Base-by-base conservation (phyloP, 2,888 invertebrate species). In the Gymnocheta viridis region DNA sequence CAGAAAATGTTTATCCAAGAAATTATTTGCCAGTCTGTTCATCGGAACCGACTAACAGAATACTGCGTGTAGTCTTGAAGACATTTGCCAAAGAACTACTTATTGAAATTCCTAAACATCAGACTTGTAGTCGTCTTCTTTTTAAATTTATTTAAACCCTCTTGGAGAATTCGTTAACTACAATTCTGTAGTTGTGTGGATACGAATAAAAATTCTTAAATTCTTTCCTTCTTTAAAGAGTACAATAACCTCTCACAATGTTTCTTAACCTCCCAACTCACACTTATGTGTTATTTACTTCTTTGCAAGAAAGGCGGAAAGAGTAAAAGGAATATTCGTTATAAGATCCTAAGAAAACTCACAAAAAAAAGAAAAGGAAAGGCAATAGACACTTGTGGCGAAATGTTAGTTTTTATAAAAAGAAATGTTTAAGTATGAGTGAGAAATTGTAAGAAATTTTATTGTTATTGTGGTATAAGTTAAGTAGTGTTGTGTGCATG, bases 71-170 rank as follows among this genome's bases (percentile, higher is more conserved):
- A 12, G 9, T 49, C 72, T 51, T 51, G 17, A 81, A 85, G 85
- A 78, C 80, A 78, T 82, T 73, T 70, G 56, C 27, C 35, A 17
- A 27, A 17, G 54, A 85, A 85, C 85, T 85, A 41, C n/a, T 70
- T 47, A 17, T 12, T 3, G 19, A 70, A 80, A 85, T 79, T 80
- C 85, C 82, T 64, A 56, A 80, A 73, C 82, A 56, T 17, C 27
- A 76, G 82, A 82, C 85, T 62, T 62, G 41, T 35, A 77, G 85
- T 80, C 80, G 49, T 77, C 70, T 19, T 44, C 17, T 38, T 64
- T 22, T 66, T 24, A 38, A 17, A 74, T 27, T 56, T 10, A 38
- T n/a, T 62, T 41, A 9, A 41, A 38, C 12, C 29, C 58, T 74
- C 73, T n/a, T 17, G n/a, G n/a, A n/a, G n/a, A n/a, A 17, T 29